Evolutionary conservation across 1,140 invertebrate species (phyloP), one percentile per base, ranked within the genome.

Genomic region (Musca domestica): DNA sequence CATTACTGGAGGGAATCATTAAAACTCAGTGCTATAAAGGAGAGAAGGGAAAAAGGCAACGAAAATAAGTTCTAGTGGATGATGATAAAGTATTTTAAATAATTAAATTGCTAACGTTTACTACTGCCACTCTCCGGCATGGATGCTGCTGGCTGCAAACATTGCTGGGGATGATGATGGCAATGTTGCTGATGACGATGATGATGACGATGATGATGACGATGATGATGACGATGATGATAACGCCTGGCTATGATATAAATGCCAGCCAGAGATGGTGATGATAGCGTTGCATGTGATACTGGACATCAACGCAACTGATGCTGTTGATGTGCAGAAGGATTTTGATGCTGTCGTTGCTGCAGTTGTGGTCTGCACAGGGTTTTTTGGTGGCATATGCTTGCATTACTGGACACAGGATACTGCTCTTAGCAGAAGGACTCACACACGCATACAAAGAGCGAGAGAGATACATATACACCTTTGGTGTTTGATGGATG

Each of bases 71-170:
- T 41, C 34, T 41, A 41, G 34, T 41, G 10, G 34, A 41, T 41
- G 10, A 2, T 41, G 34, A 41, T 41, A 41, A 41, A 61, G 56
- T 61, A 61, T 61, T 61, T 61, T 61, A 41, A 61, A 61, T 61
- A 61, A 61, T 61, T 61, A 61, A 61, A 61, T 61, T 61, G 56
- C 27, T 41, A 61, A 61, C 56, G 27, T 61, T 61, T 34, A 61
- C 56, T 17, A 54, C 23, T 58, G 54, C 54, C 34, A 58, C 2
- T 51, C 48, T 51, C 10, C 41, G 10, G 41, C 41, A 46, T 12
- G 15, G 15, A 9, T 46, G 15, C 15, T 3, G 41, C 41, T 3
- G 41, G 48, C 48, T 51, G 20, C 20, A 2, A 51, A 51, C 4
- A 51, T 19, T 14, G 52, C 22, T 22, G 52, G n/a, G 20, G 6